phyloP scores from a whole-genome alignment of 2,797 vertebrate species.

The Neoniphon sammara region DNA sequence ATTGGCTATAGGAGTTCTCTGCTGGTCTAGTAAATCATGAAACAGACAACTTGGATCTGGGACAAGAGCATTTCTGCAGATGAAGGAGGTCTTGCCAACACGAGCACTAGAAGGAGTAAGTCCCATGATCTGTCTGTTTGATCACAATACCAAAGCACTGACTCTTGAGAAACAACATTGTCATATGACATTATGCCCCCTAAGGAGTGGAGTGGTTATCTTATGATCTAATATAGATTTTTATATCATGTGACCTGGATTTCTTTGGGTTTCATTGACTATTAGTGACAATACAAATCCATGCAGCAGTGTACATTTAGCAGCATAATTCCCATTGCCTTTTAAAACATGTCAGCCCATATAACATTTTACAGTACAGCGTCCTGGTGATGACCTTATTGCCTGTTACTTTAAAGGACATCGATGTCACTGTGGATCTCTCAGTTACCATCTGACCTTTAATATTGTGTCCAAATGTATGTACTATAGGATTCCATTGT shows the following conservation, averaged over 20 bases:
- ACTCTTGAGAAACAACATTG: background rate
- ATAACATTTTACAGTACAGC: background rate
- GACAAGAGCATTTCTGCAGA: background rate
- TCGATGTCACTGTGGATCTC: conserved; percentile 15
- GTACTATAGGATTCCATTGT: too few species aligned
- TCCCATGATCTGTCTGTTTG: conserved; percentile 19
- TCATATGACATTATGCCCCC: background rate
- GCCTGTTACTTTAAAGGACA: conserved; percentile 37
- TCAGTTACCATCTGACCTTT: conserved; percentile 36
- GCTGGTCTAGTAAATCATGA: conserved; percentile 1
- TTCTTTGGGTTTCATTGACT: background rate
- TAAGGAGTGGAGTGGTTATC: background rate
- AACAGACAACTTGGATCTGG: conserved; percentile 5
- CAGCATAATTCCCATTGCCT: background rate
- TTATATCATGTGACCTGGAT: background rate
- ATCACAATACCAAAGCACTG: background rate
- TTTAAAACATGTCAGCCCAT: background rate
- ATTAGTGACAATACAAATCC: too few species aligned
- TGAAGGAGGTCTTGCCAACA: conserved; percentile 7
- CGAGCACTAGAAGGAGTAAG: conserved; percentile 44
- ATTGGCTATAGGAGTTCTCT: background rate
- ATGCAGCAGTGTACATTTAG: too few species aligned
- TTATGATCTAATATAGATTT: background rate
- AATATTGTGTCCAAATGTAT: background rate
- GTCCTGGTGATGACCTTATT: conserved; percentile 8